These are phyloP conservation scores for Archilochus colubris DNA, from an alignment of 2,113 vertebrate species.

Conservation along the genomic window DNA sequence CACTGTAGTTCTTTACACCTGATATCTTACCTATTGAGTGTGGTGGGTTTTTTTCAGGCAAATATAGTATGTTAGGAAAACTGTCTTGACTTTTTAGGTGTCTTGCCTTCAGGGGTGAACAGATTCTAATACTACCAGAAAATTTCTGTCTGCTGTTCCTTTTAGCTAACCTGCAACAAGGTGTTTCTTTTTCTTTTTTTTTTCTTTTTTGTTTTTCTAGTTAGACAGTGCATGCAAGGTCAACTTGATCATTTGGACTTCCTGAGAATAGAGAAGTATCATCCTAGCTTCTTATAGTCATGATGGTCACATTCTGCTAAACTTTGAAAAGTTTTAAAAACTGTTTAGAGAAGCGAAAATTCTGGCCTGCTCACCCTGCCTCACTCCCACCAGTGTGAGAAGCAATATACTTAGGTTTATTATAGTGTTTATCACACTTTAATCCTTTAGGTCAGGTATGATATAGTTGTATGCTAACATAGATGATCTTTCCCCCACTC, in stretches of 20 bases:
- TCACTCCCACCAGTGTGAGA: background rate
- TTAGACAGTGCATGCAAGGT: background rate
- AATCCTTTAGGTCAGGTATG: background rate
- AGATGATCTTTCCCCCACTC: background rate
- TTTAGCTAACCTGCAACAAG: background rate
- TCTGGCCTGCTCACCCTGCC: background rate
- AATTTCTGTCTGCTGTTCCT: background rate
- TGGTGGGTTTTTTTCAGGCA: background rate
- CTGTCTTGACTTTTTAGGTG: background rate
- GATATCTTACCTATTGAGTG: background rate
- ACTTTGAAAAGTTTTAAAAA: background rate
- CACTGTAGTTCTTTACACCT: background rate
- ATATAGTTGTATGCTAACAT: background rate
- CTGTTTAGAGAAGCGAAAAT: background rate
- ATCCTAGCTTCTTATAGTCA: background rate
- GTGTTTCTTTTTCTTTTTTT: background rate
- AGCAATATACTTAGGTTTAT: background rate
- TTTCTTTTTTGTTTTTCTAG: background rate
- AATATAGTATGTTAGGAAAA: background rate
- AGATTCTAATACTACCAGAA: background rate
- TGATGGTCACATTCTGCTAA: background rate
- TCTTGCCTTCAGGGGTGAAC: background rate
- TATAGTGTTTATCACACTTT: background rate
- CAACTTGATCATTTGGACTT: background rate
- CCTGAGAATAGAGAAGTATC: background rate